Conservation (phyloP, 2,888 invertebrate species). For the Danaus chrysippus region DNA sequence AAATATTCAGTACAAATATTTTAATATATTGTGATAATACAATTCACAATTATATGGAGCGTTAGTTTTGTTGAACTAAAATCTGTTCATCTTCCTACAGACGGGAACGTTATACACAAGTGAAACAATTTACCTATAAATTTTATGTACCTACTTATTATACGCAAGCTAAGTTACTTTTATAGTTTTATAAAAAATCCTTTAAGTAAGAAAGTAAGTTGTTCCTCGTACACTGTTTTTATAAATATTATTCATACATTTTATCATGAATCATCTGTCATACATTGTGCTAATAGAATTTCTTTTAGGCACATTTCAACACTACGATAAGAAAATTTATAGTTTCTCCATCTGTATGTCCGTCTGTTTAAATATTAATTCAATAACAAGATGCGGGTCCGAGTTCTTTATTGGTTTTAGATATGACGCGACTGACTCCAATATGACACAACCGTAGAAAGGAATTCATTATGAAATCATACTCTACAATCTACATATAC, state of each 20-base stretch:
- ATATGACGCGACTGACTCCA: not conserved
- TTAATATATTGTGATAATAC: slow-evolving; percentile 11
- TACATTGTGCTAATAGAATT: too few species aligned
- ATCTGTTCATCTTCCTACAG: too few species aligned
- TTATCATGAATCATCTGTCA: too few species aligned
- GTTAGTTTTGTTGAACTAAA: too few species aligned
- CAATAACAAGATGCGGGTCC: not conserved
- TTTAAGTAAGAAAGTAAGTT: slow-evolving; percentile 3
- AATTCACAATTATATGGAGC: too few species aligned
- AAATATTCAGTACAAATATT: slow-evolving; percentile 25
- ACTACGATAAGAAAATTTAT: slow-evolving; percentile 15
- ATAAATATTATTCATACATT: too few species aligned
- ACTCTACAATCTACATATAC: too few species aligned
- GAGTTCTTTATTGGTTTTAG: slow-evolving; percentile 5
- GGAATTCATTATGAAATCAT: not conserved
- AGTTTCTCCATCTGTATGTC: slow-evolving; percentile 9
- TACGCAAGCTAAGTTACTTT: slow-evolving; percentile 16
- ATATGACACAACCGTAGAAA: not conserved
- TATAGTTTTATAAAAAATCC: slow-evolving; percentile 2
- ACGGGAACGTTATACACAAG: too few species aligned
- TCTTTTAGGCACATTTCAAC: too few species aligned
- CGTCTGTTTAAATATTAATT: slow-evolving; percentile 9
- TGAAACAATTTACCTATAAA: too few species aligned
- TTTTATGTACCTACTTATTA: slow-evolving; percentile 8
- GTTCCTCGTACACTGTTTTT: too few species aligned